Conservation (phyloP, 1,140 invertebrate genomes). For the Matsumurasca onukii region DNA sequence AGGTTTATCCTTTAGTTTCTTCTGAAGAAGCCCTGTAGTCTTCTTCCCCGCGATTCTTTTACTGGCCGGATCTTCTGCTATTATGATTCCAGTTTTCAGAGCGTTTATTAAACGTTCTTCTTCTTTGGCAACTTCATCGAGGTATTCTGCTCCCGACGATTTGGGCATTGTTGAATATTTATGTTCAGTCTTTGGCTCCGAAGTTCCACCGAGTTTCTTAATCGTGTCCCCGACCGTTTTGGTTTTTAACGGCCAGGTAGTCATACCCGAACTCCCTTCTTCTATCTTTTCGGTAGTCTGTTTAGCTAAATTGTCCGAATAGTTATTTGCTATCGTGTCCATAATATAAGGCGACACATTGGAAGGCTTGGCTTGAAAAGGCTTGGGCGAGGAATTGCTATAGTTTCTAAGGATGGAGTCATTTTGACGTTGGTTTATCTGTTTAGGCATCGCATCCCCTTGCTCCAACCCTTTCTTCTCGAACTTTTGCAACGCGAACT, state of each 20-base stretch:
- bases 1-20: constrained; percentile 16
- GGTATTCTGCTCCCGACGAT: constrained; percentile 36
- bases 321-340: constrained; percentile 56
- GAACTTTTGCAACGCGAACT: constrained; percentile 68
- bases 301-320: constrained; percentile 49
- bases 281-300: constrained; percentile 32
- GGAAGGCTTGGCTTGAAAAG: constrained; percentile 35
- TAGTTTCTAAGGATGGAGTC: constrained; percentile 60
- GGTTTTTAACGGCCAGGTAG: constrained; percentile 67
- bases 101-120: constrained; percentile 78
- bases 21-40: constrained; percentile 32
- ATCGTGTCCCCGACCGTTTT: constrained; percentile 45
- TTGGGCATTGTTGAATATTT: constrained; percentile 42
- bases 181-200: constrained; percentile 33
- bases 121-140: constrained; percentile 62
- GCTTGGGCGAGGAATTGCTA: constrained; percentile 33
- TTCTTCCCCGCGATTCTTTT: constrained; percentile 28
- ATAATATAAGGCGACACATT: constrained; percentile 42
- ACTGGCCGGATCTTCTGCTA: constrained; percentile 55
- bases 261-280: constrained; percentile 44
- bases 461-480: constrained; percentile 54
- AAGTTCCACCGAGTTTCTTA: constrained; percentile 12
- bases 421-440: constrained; percentile 38
- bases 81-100: constrained; percentile 69
- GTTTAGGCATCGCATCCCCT: constrained; percentile 22